A percentile compares a stretch with the other conserved stretches of the same genome.
Conservation (phyloP, 2,113 vertebrate species). For the Toxotes jaculatrix region DNA sequence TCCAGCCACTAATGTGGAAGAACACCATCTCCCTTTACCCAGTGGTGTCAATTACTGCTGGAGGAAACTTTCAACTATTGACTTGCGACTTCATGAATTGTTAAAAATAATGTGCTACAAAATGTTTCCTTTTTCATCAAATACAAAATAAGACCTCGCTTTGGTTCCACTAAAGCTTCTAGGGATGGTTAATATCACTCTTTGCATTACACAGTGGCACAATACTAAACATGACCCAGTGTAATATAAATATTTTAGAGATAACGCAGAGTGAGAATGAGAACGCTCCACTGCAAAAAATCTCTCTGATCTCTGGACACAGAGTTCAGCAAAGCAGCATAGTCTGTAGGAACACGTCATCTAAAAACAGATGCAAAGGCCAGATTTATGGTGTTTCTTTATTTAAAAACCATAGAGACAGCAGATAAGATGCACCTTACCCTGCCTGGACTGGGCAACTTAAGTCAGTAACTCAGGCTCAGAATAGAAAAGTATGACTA, state of each 20-base stretch:
- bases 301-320: too few species aligned
- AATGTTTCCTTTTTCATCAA: conserved; percentile 36
- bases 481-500: background rate
- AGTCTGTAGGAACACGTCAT: background rate
- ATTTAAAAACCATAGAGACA: background rate
- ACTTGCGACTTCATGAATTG: conserved; percentile 56
- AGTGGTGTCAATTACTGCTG: conserved; percentile 70
- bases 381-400: conserved; percentile 1
- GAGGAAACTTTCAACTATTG: conserved; percentile 56
- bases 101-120: conserved; percentile 51
- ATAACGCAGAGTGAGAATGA: background rate
- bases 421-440: background rate
- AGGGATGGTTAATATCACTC: background rate
- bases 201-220: background rate
- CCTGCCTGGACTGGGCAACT: background rate
- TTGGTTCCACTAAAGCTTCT: conserved; percentile 4
- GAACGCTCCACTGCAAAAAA: too few species aligned
- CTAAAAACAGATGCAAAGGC: conserved; percentile 7
- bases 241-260: conserved; percentile 25
- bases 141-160: conserved; percentile 15
- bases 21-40: conserved; percentile 60
- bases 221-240: background rate
- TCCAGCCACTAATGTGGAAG: conserved; percentile 62
- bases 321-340: background rate
- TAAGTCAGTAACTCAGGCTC: background rate